Percentiles rank a stretch among this genome's conserved stretches.
Conservation (phyloP, 2,797 vertebrate genomes). For the Vireo griseus region DNA sequence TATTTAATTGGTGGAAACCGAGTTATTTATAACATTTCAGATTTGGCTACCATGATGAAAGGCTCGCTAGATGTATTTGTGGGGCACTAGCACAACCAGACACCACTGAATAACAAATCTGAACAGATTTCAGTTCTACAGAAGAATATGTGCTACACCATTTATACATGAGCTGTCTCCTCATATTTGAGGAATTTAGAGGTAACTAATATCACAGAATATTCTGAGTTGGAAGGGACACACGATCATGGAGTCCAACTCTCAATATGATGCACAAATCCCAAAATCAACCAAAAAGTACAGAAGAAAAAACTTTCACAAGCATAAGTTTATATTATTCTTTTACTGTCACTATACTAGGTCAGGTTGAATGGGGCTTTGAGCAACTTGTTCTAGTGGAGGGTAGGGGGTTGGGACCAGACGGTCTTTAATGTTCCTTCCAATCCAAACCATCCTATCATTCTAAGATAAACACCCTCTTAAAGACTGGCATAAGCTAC, state of each 20-base stretch:
- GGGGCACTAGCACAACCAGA: background rate
- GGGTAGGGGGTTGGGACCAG: rapidly evolving
- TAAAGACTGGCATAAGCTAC: background rate
- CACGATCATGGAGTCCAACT: rapidly evolving
- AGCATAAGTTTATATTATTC: background rate
- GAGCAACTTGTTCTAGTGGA: background rate
- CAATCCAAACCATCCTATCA: background rate
- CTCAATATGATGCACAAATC: background rate
- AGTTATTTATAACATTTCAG: background rate
- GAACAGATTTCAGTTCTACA: background rate
- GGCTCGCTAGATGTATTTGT: background rate
- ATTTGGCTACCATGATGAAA: background rate
- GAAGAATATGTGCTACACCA: background rate
- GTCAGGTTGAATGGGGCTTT: background rate
- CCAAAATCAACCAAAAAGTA: background rate
- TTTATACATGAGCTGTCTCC: background rate
- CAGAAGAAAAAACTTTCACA: background rate
- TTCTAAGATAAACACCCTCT: background rate
- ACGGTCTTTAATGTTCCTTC: background rate
- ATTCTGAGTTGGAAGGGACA: background rate
- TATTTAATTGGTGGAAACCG: background rate
- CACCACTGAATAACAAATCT: background rate
- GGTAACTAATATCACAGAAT: background rate
- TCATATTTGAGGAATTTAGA: background rate
- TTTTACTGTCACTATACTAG: background rate